Evolutionary conservation across 2,113 vertebrate species (phyloP).

Genomic region (Condylura cristata): DNA sequence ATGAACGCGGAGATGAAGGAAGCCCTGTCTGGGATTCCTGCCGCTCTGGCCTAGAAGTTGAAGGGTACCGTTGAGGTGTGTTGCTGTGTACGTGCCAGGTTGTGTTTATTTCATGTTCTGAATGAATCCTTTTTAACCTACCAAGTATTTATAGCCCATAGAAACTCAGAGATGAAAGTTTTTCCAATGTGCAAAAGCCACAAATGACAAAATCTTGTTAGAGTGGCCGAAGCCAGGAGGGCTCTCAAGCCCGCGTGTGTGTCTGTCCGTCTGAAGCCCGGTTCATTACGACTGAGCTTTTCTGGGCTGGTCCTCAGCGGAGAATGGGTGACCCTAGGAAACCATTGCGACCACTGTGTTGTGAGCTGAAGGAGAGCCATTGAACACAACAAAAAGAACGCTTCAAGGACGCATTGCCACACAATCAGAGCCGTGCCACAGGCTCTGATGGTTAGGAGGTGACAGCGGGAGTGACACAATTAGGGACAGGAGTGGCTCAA

Average conservation of each 20-base stretch:
- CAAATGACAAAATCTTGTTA: conserved; percentile 82
- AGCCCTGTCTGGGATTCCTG: conserved; percentile 62
- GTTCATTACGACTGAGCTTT: conserved; percentile 81
- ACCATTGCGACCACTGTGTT: conserved; percentile 77
- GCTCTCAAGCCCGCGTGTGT: conserved; percentile 60
- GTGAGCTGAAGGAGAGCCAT: conserved; percentile 82
- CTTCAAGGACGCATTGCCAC: conserved; percentile 80
- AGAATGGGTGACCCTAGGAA: conserved; percentile 79
- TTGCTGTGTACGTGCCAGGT: conserved; percentile 73
- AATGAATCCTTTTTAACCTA: conserved; percentile 81
- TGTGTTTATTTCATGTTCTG: conserved; percentile 83
- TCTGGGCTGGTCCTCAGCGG: conserved; percentile 80
- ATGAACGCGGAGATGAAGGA: conserved; percentile 69
- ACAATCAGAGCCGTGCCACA: conserved; percentile 81
- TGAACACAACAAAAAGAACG: conserved; percentile 82
- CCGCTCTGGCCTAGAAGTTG: conserved; percentile 69
- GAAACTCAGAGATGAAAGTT: conserved; percentile 81
- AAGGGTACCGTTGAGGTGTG: conserved; percentile 77
- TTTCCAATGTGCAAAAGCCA: conserved; percentile 78
- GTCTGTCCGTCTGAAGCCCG: conserved; percentile 76
- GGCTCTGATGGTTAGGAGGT: conserved; percentile 81
- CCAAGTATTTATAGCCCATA: conserved; percentile 82
- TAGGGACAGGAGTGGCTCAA: conserved; percentile 82
- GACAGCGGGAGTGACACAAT: conserved; percentile 83
- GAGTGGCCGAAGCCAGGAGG: conserved; percentile 80